These are phyloP conservation scores for Enteromius treurensis DNA, from an alignment of 2,797 vertebrate species.

Conservation along the genomic window DNA sequence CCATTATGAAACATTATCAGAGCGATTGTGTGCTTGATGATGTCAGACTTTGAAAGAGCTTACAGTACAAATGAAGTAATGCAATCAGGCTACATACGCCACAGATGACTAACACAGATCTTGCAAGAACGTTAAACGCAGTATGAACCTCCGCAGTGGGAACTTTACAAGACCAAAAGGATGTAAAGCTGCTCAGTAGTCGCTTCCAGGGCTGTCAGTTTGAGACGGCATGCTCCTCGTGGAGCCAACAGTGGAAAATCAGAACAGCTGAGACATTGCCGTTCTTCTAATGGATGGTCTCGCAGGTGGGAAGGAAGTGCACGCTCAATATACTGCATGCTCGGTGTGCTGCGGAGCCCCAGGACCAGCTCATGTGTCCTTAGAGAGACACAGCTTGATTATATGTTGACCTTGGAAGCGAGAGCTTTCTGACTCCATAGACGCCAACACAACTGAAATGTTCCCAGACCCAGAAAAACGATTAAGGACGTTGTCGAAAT, in stretches of 20 bases:
- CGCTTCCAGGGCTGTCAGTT: slow-evolving; percentile 25
- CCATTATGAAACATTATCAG: background rate
- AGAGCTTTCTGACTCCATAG: background rate
- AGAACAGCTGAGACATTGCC: slow-evolving; percentile 39
- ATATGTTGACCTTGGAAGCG: slow-evolving; percentile 2
- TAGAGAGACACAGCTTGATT: slow-evolving; percentile 19
- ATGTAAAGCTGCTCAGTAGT: slow-evolving; percentile 11
- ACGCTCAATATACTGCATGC: slow-evolving; percentile 34
- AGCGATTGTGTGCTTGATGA: background rate
- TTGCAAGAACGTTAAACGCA: background rate
- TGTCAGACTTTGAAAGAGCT: background rate
- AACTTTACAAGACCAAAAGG: slow-evolving; percentile 28
- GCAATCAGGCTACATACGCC: background rate
- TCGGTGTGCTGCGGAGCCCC: background rate
- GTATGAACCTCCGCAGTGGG: slow-evolving; percentile 29
- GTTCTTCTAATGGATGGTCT: slow-evolving; percentile 37
- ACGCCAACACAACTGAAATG: no score
- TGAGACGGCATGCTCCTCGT: slow-evolving; percentile 5
- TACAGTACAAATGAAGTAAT: background rate
- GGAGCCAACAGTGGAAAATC: slow-evolving; percentile 44
- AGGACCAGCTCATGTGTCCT: slow-evolving; percentile 20
- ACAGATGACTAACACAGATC: background rate
- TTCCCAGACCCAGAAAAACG: background rate
- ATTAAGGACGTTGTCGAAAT: background rate
- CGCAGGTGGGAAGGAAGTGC: slow-evolving; percentile 39